phyloP scores from a whole-genome alignment of 2,888 invertebrate genomes.

The Cheiracanthium punctorium region DNA sequence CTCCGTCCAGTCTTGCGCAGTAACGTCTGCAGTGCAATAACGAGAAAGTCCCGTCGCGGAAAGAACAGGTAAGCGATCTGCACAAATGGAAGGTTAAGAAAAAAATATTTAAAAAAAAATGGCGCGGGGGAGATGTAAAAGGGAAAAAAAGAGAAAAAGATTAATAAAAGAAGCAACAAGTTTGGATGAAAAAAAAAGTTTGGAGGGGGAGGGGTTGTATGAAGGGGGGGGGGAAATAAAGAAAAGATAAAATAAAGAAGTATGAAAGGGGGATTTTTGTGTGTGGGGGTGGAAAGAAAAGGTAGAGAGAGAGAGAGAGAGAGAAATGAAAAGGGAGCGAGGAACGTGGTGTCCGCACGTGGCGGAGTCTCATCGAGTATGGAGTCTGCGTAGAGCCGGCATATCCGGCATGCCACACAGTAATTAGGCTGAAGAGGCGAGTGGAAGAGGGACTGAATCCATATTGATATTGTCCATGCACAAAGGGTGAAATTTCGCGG shows the following conservation, averaged over 20 bases:
- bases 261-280: background rate
- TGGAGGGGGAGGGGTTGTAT: background rate
- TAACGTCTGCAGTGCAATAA: background rate
- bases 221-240: background rate
- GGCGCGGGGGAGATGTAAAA: background rate
- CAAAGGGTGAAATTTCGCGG: too few species aligned
- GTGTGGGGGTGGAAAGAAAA: too few species aligned
- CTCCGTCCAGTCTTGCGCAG: background rate
- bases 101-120: too few species aligned
- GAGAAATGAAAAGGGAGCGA: slow-evolving; percentile 1
- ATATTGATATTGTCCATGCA: too few species aligned
- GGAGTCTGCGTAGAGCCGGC: slow-evolving; percentile 43
- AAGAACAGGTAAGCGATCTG: slow-evolving; percentile 10
- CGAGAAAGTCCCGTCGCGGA: background rate
- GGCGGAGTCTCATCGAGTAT: slow-evolving; percentile 50
- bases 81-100: background rate
- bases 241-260: slow-evolving; percentile 14
- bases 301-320: slow-evolving; percentile 1
- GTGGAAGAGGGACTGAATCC: background rate
- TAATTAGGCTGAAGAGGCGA: slow-evolving; percentile 52
- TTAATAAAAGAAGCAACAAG: background rate
- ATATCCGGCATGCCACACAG: slow-evolving; percentile 63
- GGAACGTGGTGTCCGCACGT: slow-evolving; percentile 59
- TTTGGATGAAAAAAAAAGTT: background rate
- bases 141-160: background rate